Percentiles rank a stretch among this genome's conserved stretches.
phyloP scores from a whole-genome alignment of 35 echinoderm and acorn worm genomes.

The Antedon bifida region DNA sequence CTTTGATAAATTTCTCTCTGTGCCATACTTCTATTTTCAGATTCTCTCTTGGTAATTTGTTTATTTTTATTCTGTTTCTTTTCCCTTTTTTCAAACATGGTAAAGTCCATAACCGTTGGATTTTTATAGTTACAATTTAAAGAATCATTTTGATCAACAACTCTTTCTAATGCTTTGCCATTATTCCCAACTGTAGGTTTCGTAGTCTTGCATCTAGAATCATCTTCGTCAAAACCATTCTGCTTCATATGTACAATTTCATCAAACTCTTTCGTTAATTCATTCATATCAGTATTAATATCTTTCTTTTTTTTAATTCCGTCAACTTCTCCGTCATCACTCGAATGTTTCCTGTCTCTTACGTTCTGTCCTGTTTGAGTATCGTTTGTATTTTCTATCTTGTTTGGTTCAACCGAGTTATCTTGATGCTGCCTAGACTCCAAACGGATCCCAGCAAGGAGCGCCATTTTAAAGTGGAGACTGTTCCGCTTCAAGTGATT shows the following conservation, averaged over 20 bases:
- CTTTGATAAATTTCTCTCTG: not conserved
- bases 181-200: too few species aligned
- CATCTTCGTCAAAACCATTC: not conserved
- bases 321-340: not conserved
- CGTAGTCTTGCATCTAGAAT: too few species aligned
- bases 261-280: not conserved
- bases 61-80: not conserved
- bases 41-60: not conserved
- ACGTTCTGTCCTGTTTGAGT: too few species aligned
- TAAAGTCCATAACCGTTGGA: not conserved
- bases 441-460: not conserved
- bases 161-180: not conserved
- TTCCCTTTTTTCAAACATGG: not conserved
- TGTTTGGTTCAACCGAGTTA: too few species aligned
- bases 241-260: not conserved
- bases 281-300: not conserved
- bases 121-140: too few species aligned
- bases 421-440: not conserved
- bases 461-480: not conserved
- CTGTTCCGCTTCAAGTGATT: not conserved
- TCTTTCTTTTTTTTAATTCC: not conserved
- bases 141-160: not conserved
- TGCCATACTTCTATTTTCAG: not conserved
- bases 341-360: too few species aligned
- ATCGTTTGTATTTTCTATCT: too few species aligned